Evolutionary conservation across 1,140 invertebrate species (phyloP).

Genomic region (Brachionus sp.): DNA sequence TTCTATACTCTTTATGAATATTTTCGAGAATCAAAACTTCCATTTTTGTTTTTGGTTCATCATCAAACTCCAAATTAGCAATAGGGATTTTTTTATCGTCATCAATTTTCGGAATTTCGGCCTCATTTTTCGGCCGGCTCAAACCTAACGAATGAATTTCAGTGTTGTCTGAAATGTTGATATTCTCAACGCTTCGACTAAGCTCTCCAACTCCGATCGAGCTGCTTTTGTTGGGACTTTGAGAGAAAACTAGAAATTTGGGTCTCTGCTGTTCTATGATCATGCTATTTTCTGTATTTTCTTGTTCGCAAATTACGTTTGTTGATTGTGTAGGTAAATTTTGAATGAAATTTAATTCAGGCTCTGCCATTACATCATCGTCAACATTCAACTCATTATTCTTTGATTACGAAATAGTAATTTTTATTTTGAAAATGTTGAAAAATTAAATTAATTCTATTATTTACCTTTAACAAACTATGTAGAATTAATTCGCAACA

Average conservation of each 20-base stretch:
- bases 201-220: not conserved
- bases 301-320: not conserved
- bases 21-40: not conserved
- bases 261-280: not conserved
- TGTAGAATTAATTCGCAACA: not conserved
- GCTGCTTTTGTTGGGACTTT: not conserved
- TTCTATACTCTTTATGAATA: not conserved
- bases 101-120: not conserved
- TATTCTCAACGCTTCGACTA: not conserved
- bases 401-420: constrained; percentile 11
- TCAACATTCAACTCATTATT: constrained; percentile 8
- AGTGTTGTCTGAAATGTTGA: not conserved
- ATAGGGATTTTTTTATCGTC: not conserved
- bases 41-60: not conserved
- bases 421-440: not conserved
- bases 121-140: not conserved
- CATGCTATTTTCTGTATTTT: constrained; percentile 3
- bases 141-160: not conserved
- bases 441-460: not conserved
- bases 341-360: constrained; percentile 23
- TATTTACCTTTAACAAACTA: constrained; percentile 30
- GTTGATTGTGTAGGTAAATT: constrained; percentile 22
- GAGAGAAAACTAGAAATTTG: not conserved
- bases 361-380: constrained; percentile 31
- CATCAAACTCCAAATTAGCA: not conserved